Percentiles rank a stretch among this genome's conserved stretches.
Conservation (phyloP, 2,113 vertebrate genomes). For the Passer montanus region DNA sequence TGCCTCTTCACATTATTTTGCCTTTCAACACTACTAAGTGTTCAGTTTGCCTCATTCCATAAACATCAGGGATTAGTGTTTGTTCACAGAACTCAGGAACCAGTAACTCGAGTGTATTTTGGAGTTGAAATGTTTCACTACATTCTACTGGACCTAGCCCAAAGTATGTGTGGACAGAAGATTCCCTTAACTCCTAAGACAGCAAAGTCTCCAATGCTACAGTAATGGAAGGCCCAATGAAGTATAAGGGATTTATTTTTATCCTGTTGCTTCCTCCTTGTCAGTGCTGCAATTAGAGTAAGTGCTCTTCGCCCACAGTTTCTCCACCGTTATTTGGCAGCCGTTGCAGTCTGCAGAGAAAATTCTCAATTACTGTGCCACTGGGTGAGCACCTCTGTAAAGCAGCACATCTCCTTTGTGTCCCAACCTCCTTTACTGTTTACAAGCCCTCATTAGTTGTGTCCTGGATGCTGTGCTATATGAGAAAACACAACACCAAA, state of each 20-base stretch:
- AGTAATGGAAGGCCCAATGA: neutral
- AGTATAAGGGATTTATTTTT: neutral
- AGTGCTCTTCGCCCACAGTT: neutral
- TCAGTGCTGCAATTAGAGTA: neutral
- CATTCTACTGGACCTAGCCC: neutral
- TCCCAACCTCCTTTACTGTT: neutral
- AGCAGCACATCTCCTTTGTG: neutral
- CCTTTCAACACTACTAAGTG: neutral
- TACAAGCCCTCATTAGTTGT: neutral
- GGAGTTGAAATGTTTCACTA: neutral
- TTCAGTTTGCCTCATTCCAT: neutral
- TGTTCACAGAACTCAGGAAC: neutral
- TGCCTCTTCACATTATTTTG: neutral
- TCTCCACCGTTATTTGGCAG: neutral
- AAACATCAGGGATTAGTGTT: neutral
- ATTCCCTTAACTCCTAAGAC: neutral
- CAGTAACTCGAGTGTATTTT: neutral
- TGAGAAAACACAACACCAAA: neutral
- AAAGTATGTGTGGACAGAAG: neutral
- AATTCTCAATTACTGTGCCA: neutral
- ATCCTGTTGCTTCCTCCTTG: neutral
- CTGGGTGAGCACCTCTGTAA: neutral
- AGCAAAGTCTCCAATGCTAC: neutral
- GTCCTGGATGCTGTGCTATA: neutral
- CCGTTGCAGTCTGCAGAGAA: neutral